phyloP scores from a whole-genome alignment of 2,113 vertebrate species.

The Oryzias melastigma region DNA sequence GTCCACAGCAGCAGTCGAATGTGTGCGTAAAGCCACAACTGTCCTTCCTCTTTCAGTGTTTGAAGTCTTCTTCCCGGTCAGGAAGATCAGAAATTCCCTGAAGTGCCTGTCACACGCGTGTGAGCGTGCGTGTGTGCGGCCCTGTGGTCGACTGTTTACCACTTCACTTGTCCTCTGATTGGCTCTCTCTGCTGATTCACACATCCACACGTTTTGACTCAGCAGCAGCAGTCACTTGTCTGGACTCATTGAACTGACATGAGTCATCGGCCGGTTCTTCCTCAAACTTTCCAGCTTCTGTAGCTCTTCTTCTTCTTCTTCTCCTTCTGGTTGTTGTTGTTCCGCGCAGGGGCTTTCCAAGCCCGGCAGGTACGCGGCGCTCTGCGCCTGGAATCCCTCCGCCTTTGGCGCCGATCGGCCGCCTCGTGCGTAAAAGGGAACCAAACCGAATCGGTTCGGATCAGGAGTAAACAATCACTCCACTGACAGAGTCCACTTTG shows the following conservation, averaged over 20 bases:
- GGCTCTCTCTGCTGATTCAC: constrained; percentile 61
- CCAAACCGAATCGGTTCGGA: constrained; percentile 21
- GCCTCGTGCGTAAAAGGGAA: constrained; percentile 33
- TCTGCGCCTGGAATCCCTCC: constrained; percentile 41
- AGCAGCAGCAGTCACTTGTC: constrained; percentile 50
- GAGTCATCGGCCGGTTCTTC: constrained; percentile 51
- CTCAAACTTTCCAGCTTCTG: constrained; percentile 44
- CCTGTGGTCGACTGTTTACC: constrained; percentile 30
- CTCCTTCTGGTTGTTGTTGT: constrained; percentile 7
- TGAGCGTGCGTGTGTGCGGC: constrained; percentile 6
- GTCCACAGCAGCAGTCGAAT: constrained; percentile 52
- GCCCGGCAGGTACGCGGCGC: constrained; percentile 18
- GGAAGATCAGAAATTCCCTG: constrained; percentile 52
- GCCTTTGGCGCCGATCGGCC: constrained; percentile 54
- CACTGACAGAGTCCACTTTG: constrained; percentile 29
- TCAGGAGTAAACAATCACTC: constrained; percentile 34
- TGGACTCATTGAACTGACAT: constrained; percentile 36
- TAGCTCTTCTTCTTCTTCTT: background rate
- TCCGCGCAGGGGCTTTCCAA: constrained; percentile 8
- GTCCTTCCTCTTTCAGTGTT: constrained; percentile 41
- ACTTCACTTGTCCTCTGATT: constrained; percentile 27
- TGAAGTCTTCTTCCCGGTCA: constrained; percentile 3
- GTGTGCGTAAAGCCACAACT: constrained; percentile 20
- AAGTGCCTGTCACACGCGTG: background rate
- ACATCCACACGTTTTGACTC: constrained; percentile 54